Base-by-base conservation (phyloP, 2,113 vertebrate genomes). In the Cathartes aura region DNA sequence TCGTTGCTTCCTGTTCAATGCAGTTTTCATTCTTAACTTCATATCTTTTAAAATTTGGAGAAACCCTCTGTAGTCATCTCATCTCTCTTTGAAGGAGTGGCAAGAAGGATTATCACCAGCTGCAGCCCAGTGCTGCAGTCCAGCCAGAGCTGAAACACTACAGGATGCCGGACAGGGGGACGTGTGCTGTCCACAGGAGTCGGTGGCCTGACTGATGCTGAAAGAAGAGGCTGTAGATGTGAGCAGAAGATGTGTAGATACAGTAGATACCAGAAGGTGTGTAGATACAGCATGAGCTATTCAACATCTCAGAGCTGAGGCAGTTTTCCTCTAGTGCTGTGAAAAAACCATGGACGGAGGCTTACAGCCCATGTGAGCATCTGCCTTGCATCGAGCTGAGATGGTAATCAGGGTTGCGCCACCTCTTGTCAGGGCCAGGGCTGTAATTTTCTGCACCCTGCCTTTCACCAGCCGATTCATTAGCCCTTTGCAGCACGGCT, bases 361-460 rank as follows among this genome's bases (percentile, higher is more conserved):
- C 78, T 92, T 47, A 66, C 2, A 81, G 59, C 43, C 64, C 0
- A 0, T 30, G 45, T 38, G 40, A 93, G 30, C 53, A 55, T 11
- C 68, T 59, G 60, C 47, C 72, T 52, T 50, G 43, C 0, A 0
- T 62, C 2, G 9, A 90, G 64, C 72, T 82, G 56, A 85, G 36
- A 4, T 20, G 21, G 56, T 79, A 83, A 75, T 75, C 45, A 48
- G 70, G 78, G 27, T 56, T 85, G 56, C 7, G 17, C 82, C 87
- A n/a, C 78, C 84, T 94, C 62, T 75, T 59, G 52, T 68, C 52
- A 71, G 60, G 40, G 47, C 81, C 30, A 11, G 62, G 82, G 58
- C 87, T 93, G 82, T 85, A 82, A 91, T 97, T 89, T 92, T 87
- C 84, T 80, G 62, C 78, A 48, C 62, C 53, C 48, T 75, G 87